phyloP scores from a whole-genome alignment of 2,113 vertebrate species.

The Stictonetta naevosa region DNA sequence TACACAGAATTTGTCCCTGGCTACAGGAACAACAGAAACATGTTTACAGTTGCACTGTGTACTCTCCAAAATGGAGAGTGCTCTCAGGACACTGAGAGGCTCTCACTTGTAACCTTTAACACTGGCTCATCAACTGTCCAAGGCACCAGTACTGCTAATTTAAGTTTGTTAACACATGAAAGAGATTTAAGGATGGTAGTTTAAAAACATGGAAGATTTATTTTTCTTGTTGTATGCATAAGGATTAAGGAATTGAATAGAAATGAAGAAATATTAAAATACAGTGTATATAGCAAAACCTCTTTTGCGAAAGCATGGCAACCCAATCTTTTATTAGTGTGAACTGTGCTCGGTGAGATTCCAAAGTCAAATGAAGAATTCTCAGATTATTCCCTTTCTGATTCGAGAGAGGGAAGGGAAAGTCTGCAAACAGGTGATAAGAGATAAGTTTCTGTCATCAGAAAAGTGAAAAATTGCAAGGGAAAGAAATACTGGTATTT shows the following conservation, averaged over 20 bases:
- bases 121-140: neutral
- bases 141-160: neutral
- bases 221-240: neutral
- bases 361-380: neutral
- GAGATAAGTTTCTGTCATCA: neutral
- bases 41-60: neutral
- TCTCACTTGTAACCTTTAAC: neutral
- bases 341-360: rapidly evolving
- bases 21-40: neutral
- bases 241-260: neutral
- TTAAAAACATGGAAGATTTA: neutral
- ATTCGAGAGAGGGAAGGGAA: neutral
- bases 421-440: neutral
- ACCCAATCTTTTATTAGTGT: neutral
- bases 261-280: neutral
- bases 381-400: neutral
- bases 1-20: neutral
- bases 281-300: neutral
- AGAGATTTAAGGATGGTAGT: neutral
- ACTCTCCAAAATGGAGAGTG: neutral
- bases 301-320: neutral
- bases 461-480: neutral
- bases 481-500: neutral
- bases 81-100: neutral
- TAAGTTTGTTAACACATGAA: neutral